phyloP scores from a whole-genome alignment of 2,888 invertebrate species.

The Volucella inanis region DNA sequence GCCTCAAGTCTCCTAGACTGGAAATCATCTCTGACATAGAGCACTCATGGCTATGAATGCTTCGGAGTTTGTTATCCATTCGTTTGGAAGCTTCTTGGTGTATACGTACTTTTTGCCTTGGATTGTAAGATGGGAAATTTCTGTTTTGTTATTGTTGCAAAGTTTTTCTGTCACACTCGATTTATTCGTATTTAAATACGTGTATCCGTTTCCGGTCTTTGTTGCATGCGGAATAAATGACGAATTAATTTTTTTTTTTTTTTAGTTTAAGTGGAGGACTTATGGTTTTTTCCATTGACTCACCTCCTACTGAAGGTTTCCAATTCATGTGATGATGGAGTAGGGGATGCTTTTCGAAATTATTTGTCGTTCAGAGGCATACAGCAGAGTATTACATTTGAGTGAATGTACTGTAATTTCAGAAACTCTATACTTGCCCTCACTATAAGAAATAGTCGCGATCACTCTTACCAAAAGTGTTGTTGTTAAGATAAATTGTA shows the following conservation, averaged over 20 bases:
- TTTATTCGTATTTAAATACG: constrained; percentile 56
- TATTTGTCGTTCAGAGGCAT: too few relatives aligned
- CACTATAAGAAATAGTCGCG: too few relatives aligned
- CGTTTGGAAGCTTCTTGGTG: background rate
- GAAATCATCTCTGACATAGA: constrained; percentile 28
- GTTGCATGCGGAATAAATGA: background rate
- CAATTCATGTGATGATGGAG: background rate
- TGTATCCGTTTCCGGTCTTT: constrained; percentile 7
- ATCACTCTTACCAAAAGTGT: too few relatives aligned
- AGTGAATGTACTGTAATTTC: too few relatives aligned
- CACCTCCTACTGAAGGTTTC: background rate
- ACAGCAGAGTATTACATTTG: too few relatives aligned
- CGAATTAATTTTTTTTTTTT: background rate
- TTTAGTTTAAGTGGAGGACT: constrained; percentile 12
- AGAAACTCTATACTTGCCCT: too few relatives aligned
- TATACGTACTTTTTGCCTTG: background rate
- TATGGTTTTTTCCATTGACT: constrained; percentile 14
- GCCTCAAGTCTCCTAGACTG: constrained; percentile 26
- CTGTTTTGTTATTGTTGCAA: constrained; percentile 37
- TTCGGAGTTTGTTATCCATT: constrained; percentile 44
- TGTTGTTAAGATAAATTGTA: too few relatives aligned
- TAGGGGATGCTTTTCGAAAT: too few relatives aligned
- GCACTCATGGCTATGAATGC: constrained; percentile 50
- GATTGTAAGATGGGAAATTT: background rate
- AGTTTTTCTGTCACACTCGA: constrained; percentile 43